Evolutionary conservation across 2,888 invertebrate genomes (phyloP).

Genomic region (Aphidoletes aphidimyza): DNA sequence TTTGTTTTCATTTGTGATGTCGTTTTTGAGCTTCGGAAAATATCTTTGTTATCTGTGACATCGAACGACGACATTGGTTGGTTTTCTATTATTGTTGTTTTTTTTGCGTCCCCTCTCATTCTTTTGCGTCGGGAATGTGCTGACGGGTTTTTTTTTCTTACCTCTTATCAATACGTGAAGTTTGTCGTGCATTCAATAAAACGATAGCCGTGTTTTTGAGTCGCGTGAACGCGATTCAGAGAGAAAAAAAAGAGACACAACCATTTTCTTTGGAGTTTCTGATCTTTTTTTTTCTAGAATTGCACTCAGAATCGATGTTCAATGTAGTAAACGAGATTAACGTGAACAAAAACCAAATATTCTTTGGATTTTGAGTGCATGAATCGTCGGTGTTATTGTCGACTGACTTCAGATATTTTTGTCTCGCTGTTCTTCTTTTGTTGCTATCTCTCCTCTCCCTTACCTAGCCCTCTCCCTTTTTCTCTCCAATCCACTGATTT

Average conservation of each 20-base stretch:
- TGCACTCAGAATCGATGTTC: constrained; percentile 4
- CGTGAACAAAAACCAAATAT: neutral
- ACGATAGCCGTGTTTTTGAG: neutral
- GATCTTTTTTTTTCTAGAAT: neutral
- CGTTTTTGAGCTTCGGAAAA: too few species aligned
- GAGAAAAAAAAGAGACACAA: too few species aligned
- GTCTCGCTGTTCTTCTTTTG: neutral
- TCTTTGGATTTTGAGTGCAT: neutral
- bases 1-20: too few species aligned
- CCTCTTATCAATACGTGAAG: neutral
- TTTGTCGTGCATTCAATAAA: neutral
- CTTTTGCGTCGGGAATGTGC: neutral
- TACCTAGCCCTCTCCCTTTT: neutral
- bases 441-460: neutral
- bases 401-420: neutral
- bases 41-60: too few species aligned
- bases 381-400: neutral
- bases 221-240: too few species aligned
- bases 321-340: constrained; percentile 11
- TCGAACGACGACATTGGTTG: too few species aligned
- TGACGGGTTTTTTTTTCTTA: neutral
- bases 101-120: neutral
- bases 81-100: neutral
- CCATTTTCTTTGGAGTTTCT: neutral
- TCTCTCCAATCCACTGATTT: too few species aligned